A percentile compares a stretch with the other conserved stretches of the same genome.
phyloP scores from a whole-genome alignment of 2,888 invertebrate species.

The Chymomyza amoena region DNA sequence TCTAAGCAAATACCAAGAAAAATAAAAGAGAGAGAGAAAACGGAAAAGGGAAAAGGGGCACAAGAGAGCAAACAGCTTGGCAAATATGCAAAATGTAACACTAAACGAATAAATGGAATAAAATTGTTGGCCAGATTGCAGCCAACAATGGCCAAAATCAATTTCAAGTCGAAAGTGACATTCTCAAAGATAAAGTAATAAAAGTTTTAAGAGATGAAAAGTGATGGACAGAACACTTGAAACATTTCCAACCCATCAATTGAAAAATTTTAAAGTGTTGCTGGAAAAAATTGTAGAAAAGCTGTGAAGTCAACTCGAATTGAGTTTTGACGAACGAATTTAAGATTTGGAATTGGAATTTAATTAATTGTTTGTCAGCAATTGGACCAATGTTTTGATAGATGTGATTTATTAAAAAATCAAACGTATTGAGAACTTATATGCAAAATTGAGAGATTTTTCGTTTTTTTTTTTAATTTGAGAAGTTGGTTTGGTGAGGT shows the following conservation, averaged over 20 bases:
- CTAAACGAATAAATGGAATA: not conserved
- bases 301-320: too few relatives aligned
- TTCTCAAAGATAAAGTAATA: not conserved
- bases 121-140: not conserved
- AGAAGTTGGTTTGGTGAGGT: too few relatives aligned
- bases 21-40: not conserved
- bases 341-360: too few relatives aligned
- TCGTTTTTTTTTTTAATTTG: too few relatives aligned
- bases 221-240: not conserved
- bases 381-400: too few relatives aligned
- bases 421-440: too few relatives aligned
- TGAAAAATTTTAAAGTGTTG: not conserved
- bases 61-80: not conserved
- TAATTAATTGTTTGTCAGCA: too few relatives aligned
- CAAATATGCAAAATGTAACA: not conserved
- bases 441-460: too few relatives aligned
- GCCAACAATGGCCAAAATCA: not conserved
- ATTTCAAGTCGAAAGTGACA: conserved; percentile 10
- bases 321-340: too few relatives aligned
- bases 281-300: not conserved
- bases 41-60: not conserved
- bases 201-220: not conserved
- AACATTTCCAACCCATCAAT: not conserved
- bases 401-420: too few relatives aligned
- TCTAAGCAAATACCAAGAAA: not conserved